Percentiles rank a stretch among this genome's conserved stretches.
Conservation (phyloP, 2,888 invertebrate genomes). For the Rapana venosa region DNA sequence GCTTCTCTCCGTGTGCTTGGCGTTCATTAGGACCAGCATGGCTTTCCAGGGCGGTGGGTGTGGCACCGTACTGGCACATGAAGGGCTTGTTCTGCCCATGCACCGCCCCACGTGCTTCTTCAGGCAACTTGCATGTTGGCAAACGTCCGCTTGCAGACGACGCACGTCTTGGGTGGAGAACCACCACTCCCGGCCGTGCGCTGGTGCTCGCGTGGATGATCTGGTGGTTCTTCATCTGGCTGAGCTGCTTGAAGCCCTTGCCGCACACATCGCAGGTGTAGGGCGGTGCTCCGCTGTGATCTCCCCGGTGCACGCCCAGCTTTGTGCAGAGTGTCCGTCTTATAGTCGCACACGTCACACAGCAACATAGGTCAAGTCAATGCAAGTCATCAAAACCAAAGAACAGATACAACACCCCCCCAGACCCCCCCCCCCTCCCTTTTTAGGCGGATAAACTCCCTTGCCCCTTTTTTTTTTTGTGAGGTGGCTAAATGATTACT, state of each 20-base stretch:
- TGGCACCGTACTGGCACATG: conserved; percentile 84
- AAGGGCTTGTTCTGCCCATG: conserved; percentile 85
- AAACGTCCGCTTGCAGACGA: conserved; percentile 83
- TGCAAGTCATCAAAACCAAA: neutral
- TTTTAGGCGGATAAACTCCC: too few species aligned
- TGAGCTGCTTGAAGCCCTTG: conserved; percentile 88
- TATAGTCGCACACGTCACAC: conserved; percentile 63
- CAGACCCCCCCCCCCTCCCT: too few species aligned
- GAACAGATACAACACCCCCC: too few species aligned
- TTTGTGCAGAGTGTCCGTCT: conserved; percentile 81
- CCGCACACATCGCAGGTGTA: conserved; percentile 82
- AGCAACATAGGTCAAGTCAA: conserved; percentile 36
- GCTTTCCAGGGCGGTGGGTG: conserved; percentile 84
- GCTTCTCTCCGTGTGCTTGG: conserved; percentile 88
- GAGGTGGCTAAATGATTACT: too few species aligned
- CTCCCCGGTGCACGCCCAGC: conserved; percentile 86
- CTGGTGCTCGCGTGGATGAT: conserved; percentile 49
- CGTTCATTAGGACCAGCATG: conserved; percentile 84
- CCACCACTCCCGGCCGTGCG: conserved; percentile 52
- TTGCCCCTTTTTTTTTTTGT: too few species aligned
- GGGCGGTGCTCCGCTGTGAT: conserved; percentile 77
- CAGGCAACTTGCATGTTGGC: conserved; percentile 79
- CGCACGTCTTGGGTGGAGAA: conserved; percentile 81
- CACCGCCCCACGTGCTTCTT: conserved; percentile 79
- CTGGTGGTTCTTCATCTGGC: conserved; percentile 88